Conservation (phyloP, 2,888 invertebrate species). For the Clostera curtula region DNA sequence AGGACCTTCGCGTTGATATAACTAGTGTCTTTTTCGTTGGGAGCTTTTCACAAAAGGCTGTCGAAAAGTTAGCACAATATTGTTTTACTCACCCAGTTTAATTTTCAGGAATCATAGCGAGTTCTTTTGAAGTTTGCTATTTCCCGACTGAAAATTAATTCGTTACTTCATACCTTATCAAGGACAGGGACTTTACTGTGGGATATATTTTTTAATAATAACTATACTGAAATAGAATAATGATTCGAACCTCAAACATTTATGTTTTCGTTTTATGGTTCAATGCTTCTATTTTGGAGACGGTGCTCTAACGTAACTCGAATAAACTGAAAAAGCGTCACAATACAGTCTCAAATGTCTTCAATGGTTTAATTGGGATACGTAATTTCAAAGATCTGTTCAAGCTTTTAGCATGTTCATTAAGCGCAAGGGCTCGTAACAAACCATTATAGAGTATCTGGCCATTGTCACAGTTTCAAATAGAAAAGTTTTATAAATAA, state of each 20-base stretch:
- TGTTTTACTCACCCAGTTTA: conserved; percentile 8
- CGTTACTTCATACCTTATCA: background rate
- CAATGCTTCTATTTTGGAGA: no score
- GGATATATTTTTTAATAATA: no score
- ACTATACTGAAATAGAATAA: no score
- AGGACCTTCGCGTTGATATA: conserved; percentile 23
- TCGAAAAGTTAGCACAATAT: conserved; percentile 16
- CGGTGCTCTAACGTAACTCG: no score
- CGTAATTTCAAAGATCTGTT: no score
- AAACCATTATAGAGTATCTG: conserved; percentile 3
- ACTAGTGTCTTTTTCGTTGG: conserved; percentile 27
- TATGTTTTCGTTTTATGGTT: no score
- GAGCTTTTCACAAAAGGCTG: conserved; percentile 14
- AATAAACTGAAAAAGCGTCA: no score
- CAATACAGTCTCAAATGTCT: no score
- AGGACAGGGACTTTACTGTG: no score
- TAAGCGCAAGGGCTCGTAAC: conserved; percentile 4
- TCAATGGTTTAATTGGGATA: no score
- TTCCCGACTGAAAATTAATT: background rate
- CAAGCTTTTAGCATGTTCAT: no score
- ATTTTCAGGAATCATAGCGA: conserved; percentile 5
- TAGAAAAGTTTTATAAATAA: conserved; percentile 28
- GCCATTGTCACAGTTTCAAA: conserved; percentile 10
- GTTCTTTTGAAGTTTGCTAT: background rate
- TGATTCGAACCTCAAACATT: no score